Conservation (phyloP, 2,113 vertebrate species). For the Sturnira hondurensis region DNA sequence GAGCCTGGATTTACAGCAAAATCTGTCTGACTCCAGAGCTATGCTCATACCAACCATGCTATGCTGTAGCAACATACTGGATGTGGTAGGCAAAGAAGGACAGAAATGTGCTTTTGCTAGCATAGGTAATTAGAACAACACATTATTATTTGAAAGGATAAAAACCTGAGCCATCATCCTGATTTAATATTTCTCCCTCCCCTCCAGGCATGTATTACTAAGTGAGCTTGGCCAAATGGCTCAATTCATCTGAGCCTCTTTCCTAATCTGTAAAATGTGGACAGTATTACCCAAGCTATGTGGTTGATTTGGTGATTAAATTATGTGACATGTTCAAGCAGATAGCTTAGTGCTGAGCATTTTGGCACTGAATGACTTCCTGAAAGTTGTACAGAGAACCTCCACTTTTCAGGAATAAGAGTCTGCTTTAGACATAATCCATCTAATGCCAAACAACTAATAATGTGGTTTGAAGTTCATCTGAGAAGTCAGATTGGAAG, state of each 20-base stretch:
- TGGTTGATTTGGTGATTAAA: background rate
- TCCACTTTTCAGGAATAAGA: background rate
- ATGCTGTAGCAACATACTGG: background rate
- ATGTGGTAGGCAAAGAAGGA: background rate
- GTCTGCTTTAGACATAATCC: background rate
- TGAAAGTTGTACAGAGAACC: background rate
- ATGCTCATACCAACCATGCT: background rate
- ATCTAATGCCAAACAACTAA: background rate
- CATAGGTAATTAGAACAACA: background rate
- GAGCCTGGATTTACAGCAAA: background rate
- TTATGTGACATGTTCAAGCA: background rate
- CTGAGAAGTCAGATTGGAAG: conserved; percentile 7
- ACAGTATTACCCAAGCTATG: background rate
- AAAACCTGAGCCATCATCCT: background rate
- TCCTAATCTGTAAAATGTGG: background rate
- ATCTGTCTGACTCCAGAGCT: background rate
- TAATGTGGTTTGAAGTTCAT: background rate
- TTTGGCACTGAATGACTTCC: background rate
- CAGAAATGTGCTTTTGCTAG: background rate
- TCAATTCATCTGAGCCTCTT: background rate
- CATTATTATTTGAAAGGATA: background rate
- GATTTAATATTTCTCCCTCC: background rate
- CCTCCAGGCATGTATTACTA: background rate
- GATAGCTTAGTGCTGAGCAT: background rate
- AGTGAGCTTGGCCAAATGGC: background rate